Conservation (phyloP, 2,888 invertebrate genomes). For the Prosapia bicincta region DNA sequence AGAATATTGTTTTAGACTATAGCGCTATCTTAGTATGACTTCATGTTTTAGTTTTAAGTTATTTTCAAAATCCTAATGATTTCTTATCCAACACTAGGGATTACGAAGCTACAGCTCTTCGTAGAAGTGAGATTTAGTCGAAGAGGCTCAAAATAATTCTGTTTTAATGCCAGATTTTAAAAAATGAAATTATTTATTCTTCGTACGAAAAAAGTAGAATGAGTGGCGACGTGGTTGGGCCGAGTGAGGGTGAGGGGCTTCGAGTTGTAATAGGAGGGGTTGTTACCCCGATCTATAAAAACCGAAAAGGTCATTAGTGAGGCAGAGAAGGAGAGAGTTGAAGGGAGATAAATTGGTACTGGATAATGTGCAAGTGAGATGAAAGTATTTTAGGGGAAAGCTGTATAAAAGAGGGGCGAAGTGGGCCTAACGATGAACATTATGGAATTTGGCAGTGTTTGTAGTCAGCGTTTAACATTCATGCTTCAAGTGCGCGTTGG, state of each 20-base stretch:
- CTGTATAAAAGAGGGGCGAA: conserved; percentile 13
- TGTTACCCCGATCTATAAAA: conserved; percentile 32
- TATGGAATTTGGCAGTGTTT: conserved; percentile 20
- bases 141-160: too few species aligned
- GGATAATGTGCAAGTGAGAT: conserved; percentile 26
- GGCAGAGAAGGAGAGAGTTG: conserved; percentile 18
- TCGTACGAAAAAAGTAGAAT: too few species aligned
- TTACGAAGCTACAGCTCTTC: too few species aligned
- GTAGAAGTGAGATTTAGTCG: too few species aligned
- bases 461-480: conserved; percentile 12
- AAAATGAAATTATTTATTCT: too few species aligned
- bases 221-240: not conserved
- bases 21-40: too few species aligned
- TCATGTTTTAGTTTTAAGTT: too few species aligned
- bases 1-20: too few species aligned
- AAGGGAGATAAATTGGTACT: conserved; percentile 15
- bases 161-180: too few species aligned
- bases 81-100: too few species aligned
- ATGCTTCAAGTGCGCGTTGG: not conserved
- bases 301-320: conserved; percentile 33
- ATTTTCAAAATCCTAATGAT: too few species aligned
- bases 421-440: conserved; percentile 9
- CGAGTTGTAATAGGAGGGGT: conserved; percentile 23
- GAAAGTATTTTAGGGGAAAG: conserved; percentile 26
- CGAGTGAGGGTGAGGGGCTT: conserved; percentile 13